phyloP scores from a whole-genome alignment of 2,797 vertebrate species.

The Avahi laniger region DNA sequence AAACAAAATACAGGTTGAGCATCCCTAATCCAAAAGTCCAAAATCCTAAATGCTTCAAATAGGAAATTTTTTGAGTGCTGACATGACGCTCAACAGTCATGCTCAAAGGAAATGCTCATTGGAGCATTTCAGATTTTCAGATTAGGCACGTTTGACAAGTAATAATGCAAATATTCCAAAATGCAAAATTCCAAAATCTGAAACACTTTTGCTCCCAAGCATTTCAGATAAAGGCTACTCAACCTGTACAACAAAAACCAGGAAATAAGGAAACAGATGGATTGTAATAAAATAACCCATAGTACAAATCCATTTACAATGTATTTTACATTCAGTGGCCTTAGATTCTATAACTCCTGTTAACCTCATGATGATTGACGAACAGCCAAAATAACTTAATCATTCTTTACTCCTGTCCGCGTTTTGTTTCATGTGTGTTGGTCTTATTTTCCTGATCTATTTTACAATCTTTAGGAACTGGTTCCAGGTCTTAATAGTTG shows the following conservation, averaged over 20 bases:
- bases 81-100: background rate
- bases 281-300: constrained; percentile 13
- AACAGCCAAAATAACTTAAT: background rate
- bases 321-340: background rate
- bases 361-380: background rate
- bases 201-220: no score
- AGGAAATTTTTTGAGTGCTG: background rate
- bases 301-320: background rate
- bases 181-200: background rate
- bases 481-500: background rate
- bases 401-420: constrained; percentile 4
- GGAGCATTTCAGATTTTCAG: background rate
- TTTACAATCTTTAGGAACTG: background rate
- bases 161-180: background rate
- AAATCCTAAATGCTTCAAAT: background rate
- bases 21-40: background rate
- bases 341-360: constrained; percentile 8
- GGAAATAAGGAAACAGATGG: background rate
- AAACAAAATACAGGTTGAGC: background rate
- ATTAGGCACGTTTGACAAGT: background rate
- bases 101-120: background rate
- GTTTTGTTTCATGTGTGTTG: background rate
- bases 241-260: background rate
- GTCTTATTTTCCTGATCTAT: background rate
- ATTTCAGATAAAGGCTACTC: background rate